A percentile compares a stretch with the other conserved stretches of the same genome.
These are phyloP conservation scores for Indicator maculatus DNA, from an alignment of 2,113 vertebrate genomes.

Conservation along the genomic window DNA sequence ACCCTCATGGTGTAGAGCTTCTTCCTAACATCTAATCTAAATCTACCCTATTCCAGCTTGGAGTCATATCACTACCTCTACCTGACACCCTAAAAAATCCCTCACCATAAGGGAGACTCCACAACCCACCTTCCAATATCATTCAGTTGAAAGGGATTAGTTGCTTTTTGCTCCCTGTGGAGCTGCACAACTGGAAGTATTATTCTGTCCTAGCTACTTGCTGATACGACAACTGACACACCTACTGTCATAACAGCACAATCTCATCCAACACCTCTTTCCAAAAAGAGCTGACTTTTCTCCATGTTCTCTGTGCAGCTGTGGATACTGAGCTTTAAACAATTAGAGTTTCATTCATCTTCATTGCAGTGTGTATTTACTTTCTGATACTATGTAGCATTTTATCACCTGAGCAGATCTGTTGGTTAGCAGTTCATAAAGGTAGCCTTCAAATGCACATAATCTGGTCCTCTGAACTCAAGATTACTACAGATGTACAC, in stretches of 20 bases:
- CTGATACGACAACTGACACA: not conserved
- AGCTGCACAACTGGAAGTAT: not conserved
- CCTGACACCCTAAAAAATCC: too few relatives aligned
- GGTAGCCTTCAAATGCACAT: not conserved
- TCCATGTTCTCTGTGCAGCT: not conserved
- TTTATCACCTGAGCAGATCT: not conserved
- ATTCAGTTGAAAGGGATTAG: not conserved
- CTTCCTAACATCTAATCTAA: too few relatives aligned
- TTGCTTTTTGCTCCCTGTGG: not conserved
- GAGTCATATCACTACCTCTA: too few relatives aligned
- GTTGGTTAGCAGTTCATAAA: not conserved
- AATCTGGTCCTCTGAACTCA: not conserved
- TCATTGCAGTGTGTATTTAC: not conserved
- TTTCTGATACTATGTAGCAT: fast-evolving
- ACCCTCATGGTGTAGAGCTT: too few relatives aligned
- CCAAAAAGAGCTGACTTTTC: not conserved
- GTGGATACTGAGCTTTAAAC: not conserved
- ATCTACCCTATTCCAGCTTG: too few relatives aligned
- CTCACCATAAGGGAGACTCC: too few relatives aligned
- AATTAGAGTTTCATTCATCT: not conserved
- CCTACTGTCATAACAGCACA: not conserved
- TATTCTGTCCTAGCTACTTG: not conserved
- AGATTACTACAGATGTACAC: not conserved
- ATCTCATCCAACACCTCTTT: not conserved
- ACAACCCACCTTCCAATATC: not conserved